Base-by-base conservation (phyloP, 2,113 vertebrate genomes). In the Ptilonorhynchus violaceus region DNA sequence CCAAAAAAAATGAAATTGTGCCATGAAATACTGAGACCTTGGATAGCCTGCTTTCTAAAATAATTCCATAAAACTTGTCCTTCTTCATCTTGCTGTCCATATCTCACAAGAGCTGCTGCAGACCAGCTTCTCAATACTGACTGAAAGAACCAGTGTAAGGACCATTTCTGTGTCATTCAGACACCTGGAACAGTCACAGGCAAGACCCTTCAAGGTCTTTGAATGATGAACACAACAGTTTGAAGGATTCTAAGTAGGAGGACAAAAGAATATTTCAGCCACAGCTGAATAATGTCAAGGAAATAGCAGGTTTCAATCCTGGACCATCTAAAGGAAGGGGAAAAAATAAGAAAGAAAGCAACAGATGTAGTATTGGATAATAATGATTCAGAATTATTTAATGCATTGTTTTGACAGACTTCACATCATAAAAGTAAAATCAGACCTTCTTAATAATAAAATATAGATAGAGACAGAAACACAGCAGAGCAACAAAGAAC, bases 331-430 rank as follows among this genome's bases (percentile, higher is more conserved):
- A 89, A 31, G 15, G 7, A 85, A 70, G 58, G 5, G 19, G 5
- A 6, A 55, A 66, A 66, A 33, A 70, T 44, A 79, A 59, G n/a
- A 7, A 82, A 92, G 47, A 0, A 95, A 79, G 85, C 23, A 97
- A 76, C 62, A 91, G 84, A 97, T 37, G 49, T 90, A 96, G 69
- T 91, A 96, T 44, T 96, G 63, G 79, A 96, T 98, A 92, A 96
- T 93, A 93, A 96, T 92, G 92, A 97, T 91, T 96, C 86, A 88
- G 89, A 97, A 97, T 97, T 95, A 95, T 96, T 98, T 97, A 98
- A 97, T 98, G 96, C 95, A 97, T 94, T 98, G 97, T 98, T 98
- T 98, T 98, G 98, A 98, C 97, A 98, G 97, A 94, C 75, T 97
- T 98, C 97, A 97, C 79, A 81, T 97, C 91, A 95, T 79, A 97